Percentiles rank a stretch among this genome's conserved stretches.
These are phyloP conservation scores for Mustelus asterias DNA, from an alignment of 2,113 vertebrate genomes.

Conservation along the genomic window DNA sequence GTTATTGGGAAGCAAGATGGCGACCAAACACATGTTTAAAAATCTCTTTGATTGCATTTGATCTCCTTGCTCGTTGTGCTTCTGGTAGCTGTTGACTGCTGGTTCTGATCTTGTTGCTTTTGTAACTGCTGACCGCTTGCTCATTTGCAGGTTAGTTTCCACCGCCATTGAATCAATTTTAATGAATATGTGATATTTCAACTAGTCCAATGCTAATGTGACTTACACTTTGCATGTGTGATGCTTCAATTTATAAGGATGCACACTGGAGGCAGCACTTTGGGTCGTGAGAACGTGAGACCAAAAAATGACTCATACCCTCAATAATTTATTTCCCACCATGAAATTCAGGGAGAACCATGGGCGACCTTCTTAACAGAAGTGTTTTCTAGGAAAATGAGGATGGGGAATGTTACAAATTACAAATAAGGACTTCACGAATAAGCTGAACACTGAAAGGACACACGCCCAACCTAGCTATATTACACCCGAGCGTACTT, in stretches of 20 bases:
- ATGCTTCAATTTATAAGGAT: constrained; percentile 1
- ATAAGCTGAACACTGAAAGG: neutral
- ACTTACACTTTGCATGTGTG: neutral
- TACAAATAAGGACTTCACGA: neutral
- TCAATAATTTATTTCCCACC: neutral
- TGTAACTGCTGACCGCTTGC: neutral
- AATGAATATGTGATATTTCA: neutral
- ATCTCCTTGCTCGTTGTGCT: neutral
- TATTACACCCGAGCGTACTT: too few species aligned
- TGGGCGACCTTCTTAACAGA: neutral
- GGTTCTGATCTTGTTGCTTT: neutral
- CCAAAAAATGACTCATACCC: neutral
- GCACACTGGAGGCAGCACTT: neutral
- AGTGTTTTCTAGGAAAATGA: neutral
- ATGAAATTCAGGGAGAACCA: neutral
- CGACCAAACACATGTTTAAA: neutral
- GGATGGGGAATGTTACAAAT: neutral
- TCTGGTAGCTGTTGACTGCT: neutral
- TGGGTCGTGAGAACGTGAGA: neutral
- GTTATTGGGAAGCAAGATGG: neutral
- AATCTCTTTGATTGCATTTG: neutral
- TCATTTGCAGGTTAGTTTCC: neutral
- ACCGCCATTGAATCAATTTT: neutral
- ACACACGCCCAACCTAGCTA: neutral
- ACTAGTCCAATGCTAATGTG: neutral